Evolutionary conservation across 2,797 vertebrate genomes (phyloP).

Genomic region (Thalassophryne amazonica): DNA sequence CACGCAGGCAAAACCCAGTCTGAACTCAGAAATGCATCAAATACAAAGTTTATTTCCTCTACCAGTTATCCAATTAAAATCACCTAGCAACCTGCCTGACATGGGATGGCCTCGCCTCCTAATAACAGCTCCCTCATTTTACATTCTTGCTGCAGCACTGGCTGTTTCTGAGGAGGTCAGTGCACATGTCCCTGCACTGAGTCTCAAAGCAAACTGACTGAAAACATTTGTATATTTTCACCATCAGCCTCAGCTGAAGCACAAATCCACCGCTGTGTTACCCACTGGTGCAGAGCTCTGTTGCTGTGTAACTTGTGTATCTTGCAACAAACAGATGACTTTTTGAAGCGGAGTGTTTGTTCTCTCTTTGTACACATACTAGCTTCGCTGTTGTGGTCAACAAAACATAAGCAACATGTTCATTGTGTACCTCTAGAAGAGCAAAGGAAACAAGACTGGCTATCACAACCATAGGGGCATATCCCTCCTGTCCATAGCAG

Average conservation of each 20-base stretch:
- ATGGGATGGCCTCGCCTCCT: slow-evolving; percentile 34
- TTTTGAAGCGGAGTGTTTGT: slow-evolving; percentile 4
- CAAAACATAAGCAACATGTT: too few species aligned
- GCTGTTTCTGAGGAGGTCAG: slow-evolving; percentile 26
- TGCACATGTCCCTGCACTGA: slow-evolving; percentile 43
- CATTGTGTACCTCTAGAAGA: too few species aligned
- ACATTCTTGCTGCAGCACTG: slow-evolving; percentile 1
- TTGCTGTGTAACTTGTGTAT: neutral
- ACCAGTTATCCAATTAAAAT: slow-evolving; percentile 58
- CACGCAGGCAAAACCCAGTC: slow-evolving; percentile 20
- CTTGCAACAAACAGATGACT: neutral
- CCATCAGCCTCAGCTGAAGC: slow-evolving; percentile 5
- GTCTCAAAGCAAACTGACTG: slow-evolving; percentile 35
- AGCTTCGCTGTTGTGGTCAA: too few species aligned
- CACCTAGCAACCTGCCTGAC: slow-evolving; percentile 63
- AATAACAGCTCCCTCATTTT: slow-evolving; percentile 27
- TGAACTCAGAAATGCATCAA: too few species aligned
- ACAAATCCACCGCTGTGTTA: neutral
- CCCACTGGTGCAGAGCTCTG: neutral
- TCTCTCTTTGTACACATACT: too few species aligned
- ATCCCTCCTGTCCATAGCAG: too few species aligned
- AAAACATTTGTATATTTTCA: slow-evolving; percentile 23
- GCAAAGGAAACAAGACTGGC: too few species aligned
- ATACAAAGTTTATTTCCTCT: slow-evolving; percentile 40
- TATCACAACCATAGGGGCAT: too few species aligned